These are phyloP conservation scores for Anguilla obscura DNA, from an alignment of 2,797 vertebrate species.

Conservation along the genomic window DNA sequence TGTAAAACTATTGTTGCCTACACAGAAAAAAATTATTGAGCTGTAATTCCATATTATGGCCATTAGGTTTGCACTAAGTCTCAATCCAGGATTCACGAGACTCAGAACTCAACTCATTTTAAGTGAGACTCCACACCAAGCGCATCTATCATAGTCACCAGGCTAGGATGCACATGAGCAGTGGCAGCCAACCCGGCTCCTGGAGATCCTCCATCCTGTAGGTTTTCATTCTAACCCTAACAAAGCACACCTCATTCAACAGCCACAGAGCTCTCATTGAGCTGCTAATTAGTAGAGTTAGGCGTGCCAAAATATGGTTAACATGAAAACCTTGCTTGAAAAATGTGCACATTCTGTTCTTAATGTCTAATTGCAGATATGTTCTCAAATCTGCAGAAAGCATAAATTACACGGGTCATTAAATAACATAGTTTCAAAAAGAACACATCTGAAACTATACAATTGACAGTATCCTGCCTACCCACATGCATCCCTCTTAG, in stretches of 20 bases:
- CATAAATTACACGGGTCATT: constrained; percentile 23
- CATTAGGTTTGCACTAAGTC: not conserved
- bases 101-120: too few relatives aligned
- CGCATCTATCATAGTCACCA: too few relatives aligned
- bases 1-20: not conserved
- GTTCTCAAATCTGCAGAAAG: constrained; percentile 12
- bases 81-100: not conserved
- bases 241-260: too few relatives aligned
- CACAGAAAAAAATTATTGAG: not conserved
- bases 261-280: too few relatives aligned
- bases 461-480: not conserved
- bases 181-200: too few relatives aligned
- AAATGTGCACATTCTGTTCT: not conserved
- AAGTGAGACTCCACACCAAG: too few relatives aligned
- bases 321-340: too few relatives aligned
- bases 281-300: too few relatives aligned
- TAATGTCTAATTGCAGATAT: not conserved
- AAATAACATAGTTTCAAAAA: constrained; percentile 16
- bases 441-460: constrained; percentile 4
- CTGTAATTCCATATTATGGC: not conserved
- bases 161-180: too few relatives aligned
- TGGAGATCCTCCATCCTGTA: too few relatives aligned
- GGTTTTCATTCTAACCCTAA: too few relatives aligned
- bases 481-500: not conserved
- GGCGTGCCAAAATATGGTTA: too few relatives aligned